Conservation (phyloP, 2,113 vertebrate genomes). For the Rhynchopsitta pachyrhyncha region DNA sequence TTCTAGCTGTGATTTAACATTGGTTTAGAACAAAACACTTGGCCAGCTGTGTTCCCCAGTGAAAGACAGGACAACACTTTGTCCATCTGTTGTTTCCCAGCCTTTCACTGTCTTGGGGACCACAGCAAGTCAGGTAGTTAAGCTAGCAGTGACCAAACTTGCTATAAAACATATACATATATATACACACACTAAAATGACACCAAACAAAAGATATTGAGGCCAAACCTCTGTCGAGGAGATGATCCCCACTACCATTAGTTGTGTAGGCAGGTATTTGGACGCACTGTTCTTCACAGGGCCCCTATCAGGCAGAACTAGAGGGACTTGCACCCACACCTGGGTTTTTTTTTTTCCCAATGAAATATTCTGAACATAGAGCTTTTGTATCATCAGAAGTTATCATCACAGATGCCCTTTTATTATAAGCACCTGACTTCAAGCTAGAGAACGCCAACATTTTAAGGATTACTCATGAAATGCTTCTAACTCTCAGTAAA, state of each 20-base stretch:
- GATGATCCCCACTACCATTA: neutral
- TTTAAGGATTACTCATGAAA: neutral
- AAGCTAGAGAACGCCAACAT: slow-evolving; percentile 6
- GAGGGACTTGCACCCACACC: neutral
- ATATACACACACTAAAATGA: neutral
- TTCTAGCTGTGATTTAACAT: neutral
- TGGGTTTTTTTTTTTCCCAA: neutral
- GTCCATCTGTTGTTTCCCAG: neutral
- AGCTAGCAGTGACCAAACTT: neutral
- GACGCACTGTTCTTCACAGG: neutral
- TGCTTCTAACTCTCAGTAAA: slow-evolving; percentile 27
- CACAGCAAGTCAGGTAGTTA: neutral
- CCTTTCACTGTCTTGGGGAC: neutral
- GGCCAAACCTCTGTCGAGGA: neutral
- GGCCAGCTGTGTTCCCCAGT: neutral
- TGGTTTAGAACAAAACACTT: rapidly evolving
- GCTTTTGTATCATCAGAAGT: neutral
- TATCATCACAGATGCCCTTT: neutral
- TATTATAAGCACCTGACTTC: neutral
- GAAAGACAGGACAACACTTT: neutral
- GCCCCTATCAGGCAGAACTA: neutral
- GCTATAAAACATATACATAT: neutral
- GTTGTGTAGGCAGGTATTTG: neutral
- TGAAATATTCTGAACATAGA: neutral
- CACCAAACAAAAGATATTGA: neutral